Conservation (phyloP, 2,888 invertebrate genomes). For the Apodemia mormo region DNA sequence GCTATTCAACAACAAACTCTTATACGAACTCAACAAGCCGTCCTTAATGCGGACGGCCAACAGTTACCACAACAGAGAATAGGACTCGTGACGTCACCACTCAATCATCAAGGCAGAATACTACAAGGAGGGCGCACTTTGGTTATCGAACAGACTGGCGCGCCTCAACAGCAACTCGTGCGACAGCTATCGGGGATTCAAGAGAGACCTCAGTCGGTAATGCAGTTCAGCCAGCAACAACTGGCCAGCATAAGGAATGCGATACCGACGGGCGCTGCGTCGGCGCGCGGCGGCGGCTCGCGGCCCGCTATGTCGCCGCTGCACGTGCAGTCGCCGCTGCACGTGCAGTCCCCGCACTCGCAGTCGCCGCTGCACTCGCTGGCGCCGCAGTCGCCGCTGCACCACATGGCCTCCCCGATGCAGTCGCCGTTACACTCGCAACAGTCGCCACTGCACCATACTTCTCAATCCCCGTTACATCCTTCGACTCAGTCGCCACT, state of each 20-base stretch:
- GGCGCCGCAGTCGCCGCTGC: slow-evolving; percentile 49
- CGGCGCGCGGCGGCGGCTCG: slow-evolving; percentile 50
- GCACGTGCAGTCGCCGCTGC: slow-evolving; percentile 65
- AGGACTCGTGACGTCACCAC: slow-evolving; percentile 66
- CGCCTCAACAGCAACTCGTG: slow-evolving; percentile 63
- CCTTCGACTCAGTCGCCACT: slow-evolving; percentile 65
- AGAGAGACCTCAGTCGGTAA: slow-evolving; percentile 57
- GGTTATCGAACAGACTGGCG: slow-evolving; percentile 69
- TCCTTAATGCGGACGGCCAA: slow-evolving; percentile 61
- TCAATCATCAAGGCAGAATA: slow-evolving; percentile 59
- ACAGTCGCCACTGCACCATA: slow-evolving; percentile 63
- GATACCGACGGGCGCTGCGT: slow-evolving; percentile 47
- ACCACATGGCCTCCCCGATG: slow-evolving; percentile 58
- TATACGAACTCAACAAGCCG: slow-evolving; percentile 65
- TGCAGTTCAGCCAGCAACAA: slow-evolving; percentile 65
- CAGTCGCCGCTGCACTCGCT: slow-evolving; percentile 47
- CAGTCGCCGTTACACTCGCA: slow-evolving; percentile 71
- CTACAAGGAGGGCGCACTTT: slow-evolving; percentile 66
- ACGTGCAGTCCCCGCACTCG: slow-evolving; percentile 61
- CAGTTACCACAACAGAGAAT: slow-evolving; percentile 62
- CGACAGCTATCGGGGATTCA: slow-evolving; percentile 60
- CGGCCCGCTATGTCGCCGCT: slow-evolving; percentile 69
- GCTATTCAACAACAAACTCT: slow-evolving; percentile 65
- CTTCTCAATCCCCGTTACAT: slow-evolving; percentile 64
- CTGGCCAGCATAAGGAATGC: slow-evolving; percentile 45